Evolutionary conservation across 2,113 vertebrate species (phyloP), one percentile per base, ranked within the genome.

Genomic region (Cettia cetti): DNA sequence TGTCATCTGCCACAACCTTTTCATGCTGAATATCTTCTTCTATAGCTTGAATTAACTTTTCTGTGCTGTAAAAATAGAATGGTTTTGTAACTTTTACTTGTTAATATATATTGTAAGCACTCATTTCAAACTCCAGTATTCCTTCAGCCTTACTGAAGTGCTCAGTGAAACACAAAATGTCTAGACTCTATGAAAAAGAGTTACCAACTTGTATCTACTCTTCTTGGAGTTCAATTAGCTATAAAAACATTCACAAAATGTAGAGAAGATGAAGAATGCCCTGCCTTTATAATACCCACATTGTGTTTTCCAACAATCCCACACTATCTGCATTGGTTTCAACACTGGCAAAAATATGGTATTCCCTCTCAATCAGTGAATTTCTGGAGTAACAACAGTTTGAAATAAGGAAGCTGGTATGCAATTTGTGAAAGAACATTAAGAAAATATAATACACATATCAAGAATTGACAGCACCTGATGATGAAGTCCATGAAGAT

Each of bases 1-100:
- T 98, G 94, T 98, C 98, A 47, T 99, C 98, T 59, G 99, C 99
- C 26, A 98, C 98, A 75, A 97, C 95, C 76, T 98, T 99, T 95
- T 99, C 98, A 92, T 45, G 98, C 83, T 98, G 97, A 19, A 99
- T 98, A 85, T 98, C 98, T 92, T 99, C 98, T 93, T 99, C 99
- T 26, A 98, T 96, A 28, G 86, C 97, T 84, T 97, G 97, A 95
- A 99, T 98, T 31, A 98, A 96, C 76, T 99, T 99, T 97, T 99
- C 99, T 92, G 98, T 99, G 54, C 99, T 99, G 95, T 86, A 97
- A 97, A 93, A 96, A 77, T 9, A 85, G 4, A 88, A 84, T 7
- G 4, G 1, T 40, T 66, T 52, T 39, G 16, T 66, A 85, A 54
- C 26, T 82, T 85, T 60, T 49, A 64, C 8, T 31, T 71, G 30